Percentiles rank a stretch among this genome's conserved stretches.
phyloP scores from a whole-genome alignment of 2,797 vertebrate genomes.

The Microctenopoma stevenorrisi region DNA sequence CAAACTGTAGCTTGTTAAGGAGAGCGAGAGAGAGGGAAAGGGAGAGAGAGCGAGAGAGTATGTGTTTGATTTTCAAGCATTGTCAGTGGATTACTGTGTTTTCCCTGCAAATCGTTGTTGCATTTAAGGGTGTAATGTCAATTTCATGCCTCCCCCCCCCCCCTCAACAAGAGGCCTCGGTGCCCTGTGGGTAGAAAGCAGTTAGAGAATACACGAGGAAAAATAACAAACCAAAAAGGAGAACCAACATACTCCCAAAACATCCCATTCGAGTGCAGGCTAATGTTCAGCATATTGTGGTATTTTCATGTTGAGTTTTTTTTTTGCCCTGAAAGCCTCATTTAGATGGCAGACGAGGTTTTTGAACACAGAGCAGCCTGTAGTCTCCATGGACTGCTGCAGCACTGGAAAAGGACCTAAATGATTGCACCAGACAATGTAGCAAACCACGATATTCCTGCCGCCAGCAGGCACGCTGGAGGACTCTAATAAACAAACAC shows the following conservation, averaged over 20 bases:
- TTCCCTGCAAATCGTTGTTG: constrained; percentile 71
- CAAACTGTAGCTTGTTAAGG: constrained; percentile 46
- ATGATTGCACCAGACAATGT: constrained; percentile 74
- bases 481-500: constrained; percentile 75
- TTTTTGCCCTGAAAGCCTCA: constrained; percentile 75
- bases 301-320: constrained; percentile 71
- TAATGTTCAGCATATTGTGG: constrained; percentile 76
- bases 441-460: constrained; percentile 58
- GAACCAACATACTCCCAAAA: constrained; percentile 76
- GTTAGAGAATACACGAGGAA: constrained; percentile 69
- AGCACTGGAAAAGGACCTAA: constrained; percentile 70
- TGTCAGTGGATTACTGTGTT: constrained; percentile 77
- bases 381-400: constrained; percentile 74
- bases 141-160: constrained; percentile 73
- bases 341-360: constrained; percentile 74
- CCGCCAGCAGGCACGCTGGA: constrained; percentile 66
- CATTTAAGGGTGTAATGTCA: constrained; percentile 81
- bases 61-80: constrained; percentile 70
- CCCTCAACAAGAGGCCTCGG: constrained; percentile 56
- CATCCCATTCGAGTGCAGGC: constrained; percentile 63
- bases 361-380: constrained; percentile 72
- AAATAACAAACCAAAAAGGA: constrained; percentile 73
- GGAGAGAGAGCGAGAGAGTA: constrained; percentile 9
- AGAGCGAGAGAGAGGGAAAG: constrained; percentile 20
- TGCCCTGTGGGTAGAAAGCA: constrained; percentile 79